Base-by-base conservation (phyloP, 92 coral and sea anemone genomes). In the Metridium senile region DNA sequence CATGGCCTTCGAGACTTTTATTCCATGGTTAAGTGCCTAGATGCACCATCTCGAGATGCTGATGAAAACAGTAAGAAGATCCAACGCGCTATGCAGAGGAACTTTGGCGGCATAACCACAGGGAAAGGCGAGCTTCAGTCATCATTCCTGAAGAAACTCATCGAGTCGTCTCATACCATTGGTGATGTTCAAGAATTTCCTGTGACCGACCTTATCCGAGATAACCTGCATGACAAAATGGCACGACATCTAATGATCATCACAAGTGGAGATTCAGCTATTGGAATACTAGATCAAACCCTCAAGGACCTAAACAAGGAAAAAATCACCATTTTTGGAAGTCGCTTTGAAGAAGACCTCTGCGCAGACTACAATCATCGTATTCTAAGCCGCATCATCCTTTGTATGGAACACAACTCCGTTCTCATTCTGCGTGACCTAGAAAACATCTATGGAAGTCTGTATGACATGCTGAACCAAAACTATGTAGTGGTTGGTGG, bases 1-100 rank as follows among this genome's bases (percentile, higher is more conserved):
- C 99, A 95, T 28, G 99, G 99, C 13, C 99, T 95, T 17, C 97
- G 99, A 13, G 99, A 95, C 81, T 95, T 92, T 79, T 95, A 95
- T 73, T 92, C 95, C 27, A 77, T 95, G 47, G 88, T 95, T 69
- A 95, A 95, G 51, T 89, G 99, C 70, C 80, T 95, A n/a, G 89
- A 92, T 71, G 65, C n/a, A 1, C 63, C 71, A 19, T 11, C 52
- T 13, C 27, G 34, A n/a, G 56, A 71, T 23, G 22, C 81, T 13
- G 87, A 74, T 0, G 84, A 86, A 47, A 84, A 75, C 62, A 81
- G 72, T 61, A 49, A 78, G 32, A 66, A 64, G 62, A 88, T 92
- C 62, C 97, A 92, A 34, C 77, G 68, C 9, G 90, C 97, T 1
- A 74, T 95, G 46, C 99, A 87, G 76, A 88, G 99, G 72, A 95